Percentiles rank a stretch among this genome's conserved stretches.
Evolutionary conservation across 2,113 vertebrate species (phyloP).

Genomic region (Bubo blakistoni): DNA sequence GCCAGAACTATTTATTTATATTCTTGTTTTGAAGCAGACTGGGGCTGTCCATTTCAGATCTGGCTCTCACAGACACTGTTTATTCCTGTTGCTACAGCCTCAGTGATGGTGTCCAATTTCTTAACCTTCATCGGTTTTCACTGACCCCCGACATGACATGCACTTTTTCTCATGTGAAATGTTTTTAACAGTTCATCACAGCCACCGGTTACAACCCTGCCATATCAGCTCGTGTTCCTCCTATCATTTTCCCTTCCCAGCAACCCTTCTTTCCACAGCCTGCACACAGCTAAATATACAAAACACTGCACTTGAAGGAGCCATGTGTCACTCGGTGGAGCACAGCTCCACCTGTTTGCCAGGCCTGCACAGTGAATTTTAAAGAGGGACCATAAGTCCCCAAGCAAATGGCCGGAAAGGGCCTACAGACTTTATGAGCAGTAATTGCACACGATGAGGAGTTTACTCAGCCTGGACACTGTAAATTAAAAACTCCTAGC

Average conservation of each 20-base stretch:
- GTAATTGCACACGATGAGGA: accelerated
- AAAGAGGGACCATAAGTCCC: not conserved
- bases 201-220: not conserved
- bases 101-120: conserved; percentile 47
- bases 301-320: not conserved
- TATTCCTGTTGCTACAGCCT: conserved; percentile 34
- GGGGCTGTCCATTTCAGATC: conserved; percentile 16
- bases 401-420: not conserved
- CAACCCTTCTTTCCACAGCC: not conserved
- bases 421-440: not conserved
- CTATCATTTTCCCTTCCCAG: not conserved
- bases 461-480: accelerated
- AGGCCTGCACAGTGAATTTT: not conserved
- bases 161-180: conserved; percentile 20
- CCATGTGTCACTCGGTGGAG: not conserved
- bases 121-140: conserved; percentile 30
- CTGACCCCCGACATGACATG: not conserved
- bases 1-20: conserved; percentile 59
- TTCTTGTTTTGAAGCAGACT: conserved; percentile 40
- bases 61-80: conserved; percentile 37
- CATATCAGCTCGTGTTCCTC: not conserved
- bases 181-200: conserved; percentile 15
- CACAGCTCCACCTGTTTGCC: conserved; percentile 48
- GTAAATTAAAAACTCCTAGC: not conserved
- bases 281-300: not conserved